Conservation (phyloP, 2,888 invertebrate genomes). For the Lutraria lutraria region DNA sequence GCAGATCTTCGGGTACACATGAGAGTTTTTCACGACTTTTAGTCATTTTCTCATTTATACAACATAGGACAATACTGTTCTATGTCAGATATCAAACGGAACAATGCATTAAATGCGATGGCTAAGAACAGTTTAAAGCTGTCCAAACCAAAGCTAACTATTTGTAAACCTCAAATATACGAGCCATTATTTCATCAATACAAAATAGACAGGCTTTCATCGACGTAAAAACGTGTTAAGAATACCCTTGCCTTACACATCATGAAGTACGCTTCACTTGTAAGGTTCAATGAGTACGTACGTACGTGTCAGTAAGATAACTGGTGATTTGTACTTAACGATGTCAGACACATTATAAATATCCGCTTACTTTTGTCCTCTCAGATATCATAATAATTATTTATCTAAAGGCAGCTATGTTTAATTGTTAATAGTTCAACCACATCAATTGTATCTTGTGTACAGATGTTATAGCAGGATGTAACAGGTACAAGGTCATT, state of each 20-base stretch:
- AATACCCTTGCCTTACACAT: neutral
- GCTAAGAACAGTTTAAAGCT: no score
- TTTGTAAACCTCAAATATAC: neutral
- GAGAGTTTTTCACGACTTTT: no score
- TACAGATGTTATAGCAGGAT: neutral
- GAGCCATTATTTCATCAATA: neutral
- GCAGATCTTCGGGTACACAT: no score
- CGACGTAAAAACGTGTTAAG: neutral
- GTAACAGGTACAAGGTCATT: no score
- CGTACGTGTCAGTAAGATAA: neutral
- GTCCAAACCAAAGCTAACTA: no score
- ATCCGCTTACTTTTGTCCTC: constrained; percentile 17
- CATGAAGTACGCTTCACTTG: neutral
- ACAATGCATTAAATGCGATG: no score
- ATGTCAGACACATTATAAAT: neutral
- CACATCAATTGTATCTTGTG: constrained; percentile 29
- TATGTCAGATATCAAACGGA: no score
- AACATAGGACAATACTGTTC: no score
- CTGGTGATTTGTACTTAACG: neutral
- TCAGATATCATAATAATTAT: constrained; percentile 35
- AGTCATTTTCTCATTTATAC: no score
- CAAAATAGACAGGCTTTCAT: neutral
- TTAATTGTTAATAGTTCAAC: neutral
- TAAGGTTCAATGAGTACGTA: constrained; percentile 23
- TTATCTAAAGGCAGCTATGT: neutral